Conservation (phyloP, 2,888 invertebrate species). For the Julus scandinavius region DNA sequence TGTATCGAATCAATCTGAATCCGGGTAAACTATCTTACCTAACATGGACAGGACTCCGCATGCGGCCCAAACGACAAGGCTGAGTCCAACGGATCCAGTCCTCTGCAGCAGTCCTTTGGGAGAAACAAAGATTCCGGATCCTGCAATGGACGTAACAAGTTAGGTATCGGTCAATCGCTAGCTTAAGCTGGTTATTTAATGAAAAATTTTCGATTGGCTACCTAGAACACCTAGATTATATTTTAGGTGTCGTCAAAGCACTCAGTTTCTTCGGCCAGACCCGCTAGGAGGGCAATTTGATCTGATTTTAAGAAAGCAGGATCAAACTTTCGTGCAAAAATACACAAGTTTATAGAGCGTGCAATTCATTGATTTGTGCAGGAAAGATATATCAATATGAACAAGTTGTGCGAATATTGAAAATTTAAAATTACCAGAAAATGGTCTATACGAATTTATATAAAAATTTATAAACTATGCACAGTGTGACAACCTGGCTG, state of each 20-base stretch:
- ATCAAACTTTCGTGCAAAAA: conserved; percentile 47
- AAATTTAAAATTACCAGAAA: background rate
- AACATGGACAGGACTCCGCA: conserved; percentile 91
- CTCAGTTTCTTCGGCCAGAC: conserved; percentile 41
- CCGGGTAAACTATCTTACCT: conserved; percentile 72
- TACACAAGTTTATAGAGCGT: background rate
- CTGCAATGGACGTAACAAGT: conserved; percentile 67
- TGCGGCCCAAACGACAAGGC: conserved; percentile 93
- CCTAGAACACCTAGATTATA: conserved; percentile 47
- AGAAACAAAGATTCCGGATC: conserved; percentile 98
- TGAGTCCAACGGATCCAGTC: conserved; percentile 85
- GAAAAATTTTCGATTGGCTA: conserved; percentile 40
- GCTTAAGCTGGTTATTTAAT: conserved; percentile 22
- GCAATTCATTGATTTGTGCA: conserved; percentile 8
- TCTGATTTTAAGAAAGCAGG: conserved; percentile 39
- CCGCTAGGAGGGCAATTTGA: conserved; percentile 46
- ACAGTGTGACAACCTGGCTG: background rate
- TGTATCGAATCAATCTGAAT: no score
- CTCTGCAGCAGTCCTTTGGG: conserved; percentile 86
- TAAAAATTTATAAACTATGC: background rate
- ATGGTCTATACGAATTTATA: background rate
- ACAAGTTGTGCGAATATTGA: background rate
- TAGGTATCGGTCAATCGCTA: conserved; percentile 24
- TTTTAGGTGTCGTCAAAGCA: conserved; percentile 16
- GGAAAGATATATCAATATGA: background rate